These are phyloP conservation scores for Patagioenas fasciata DNA, from an alignment of 2,113 vertebrate species.

Conservation along the genomic window DNA sequence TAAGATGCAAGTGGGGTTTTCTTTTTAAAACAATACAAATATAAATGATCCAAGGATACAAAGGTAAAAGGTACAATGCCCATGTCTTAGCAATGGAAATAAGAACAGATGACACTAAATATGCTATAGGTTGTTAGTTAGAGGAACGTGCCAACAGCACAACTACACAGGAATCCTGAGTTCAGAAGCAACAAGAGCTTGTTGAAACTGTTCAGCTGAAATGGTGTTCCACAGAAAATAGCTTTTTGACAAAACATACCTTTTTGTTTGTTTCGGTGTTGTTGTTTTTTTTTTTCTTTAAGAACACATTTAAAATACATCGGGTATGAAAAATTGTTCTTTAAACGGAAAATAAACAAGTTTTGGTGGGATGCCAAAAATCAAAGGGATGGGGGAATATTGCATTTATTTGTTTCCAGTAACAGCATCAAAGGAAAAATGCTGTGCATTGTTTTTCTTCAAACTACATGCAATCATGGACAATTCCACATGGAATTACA, in stretches of 20 bases:
- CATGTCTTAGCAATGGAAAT: constrained; percentile 1
- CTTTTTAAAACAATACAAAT: constrained; percentile 38
- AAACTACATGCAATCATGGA: neutral
- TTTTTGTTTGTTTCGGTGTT: neutral
- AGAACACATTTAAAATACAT: neutral
- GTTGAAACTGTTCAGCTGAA: constrained; percentile 7
- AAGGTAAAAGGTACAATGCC: constrained; percentile 12
- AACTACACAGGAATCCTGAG: constrained; percentile 41
- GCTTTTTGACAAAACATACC: neutral
- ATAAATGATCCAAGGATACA: neutral
- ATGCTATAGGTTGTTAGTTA: constrained; percentile 34
- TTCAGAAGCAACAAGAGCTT: constrained; percentile 48
- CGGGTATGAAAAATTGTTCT: neutral
- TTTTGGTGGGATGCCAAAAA: neutral
- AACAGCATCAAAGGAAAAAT: neutral
- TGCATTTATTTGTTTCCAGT: neutral
- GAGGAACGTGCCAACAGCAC: neutral
- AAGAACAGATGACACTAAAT: constrained; percentile 60
- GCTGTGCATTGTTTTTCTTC: neutral
- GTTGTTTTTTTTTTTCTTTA: neutral
- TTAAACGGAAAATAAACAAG: neutral
- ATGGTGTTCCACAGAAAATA: neutral
- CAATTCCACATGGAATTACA: neutral
- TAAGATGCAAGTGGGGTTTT: neutral
- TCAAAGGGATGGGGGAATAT: neutral